Evolutionary conservation across 1,140 invertebrate species (phyloP), one percentile per base, ranked within the genome.

Genomic region (Geopemphigus sp.): DNA sequence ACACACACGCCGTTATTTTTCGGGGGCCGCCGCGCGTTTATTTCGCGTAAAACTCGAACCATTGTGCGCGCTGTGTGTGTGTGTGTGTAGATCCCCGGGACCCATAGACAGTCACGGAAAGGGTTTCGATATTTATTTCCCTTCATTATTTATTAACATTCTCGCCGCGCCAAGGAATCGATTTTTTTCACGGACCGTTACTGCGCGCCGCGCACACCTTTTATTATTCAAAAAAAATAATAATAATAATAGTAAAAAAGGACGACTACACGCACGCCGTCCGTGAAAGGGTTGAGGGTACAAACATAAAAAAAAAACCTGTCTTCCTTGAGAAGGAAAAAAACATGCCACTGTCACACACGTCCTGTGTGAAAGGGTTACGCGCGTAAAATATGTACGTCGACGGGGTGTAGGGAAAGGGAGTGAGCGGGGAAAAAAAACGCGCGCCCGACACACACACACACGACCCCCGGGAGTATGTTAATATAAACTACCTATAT

Each of bases 141-240:
- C 74, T 78, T 78, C 61, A 78, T 78, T 78, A 63, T 78, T 78
- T 78, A 78, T 78, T 78, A 78, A 78, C 74, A 78, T 78, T 78
- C 74, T 78, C 56, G 54, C 74, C 56, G 54, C 74, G 54, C 74
- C 56, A 78, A 78, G 74, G 74, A 78, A 78, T 78, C 57, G 74
- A 78, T 78, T 78, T 78, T 76, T 76, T 76, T 76, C 72, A 78
- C 56, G 74, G 74, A 78, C 74, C 74, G 74, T 78, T 78, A 59
- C 57, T 19, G 32, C 32, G 32, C 32, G 3, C 3, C 32, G 32
- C 32, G 39, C 53, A 76, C 72, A 59, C 74, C 74, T 78, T 78
- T 78, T 78, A 78, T 78, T 78, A 78, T 78, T 63, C 53, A 63
- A 61, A 76, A 76, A 74, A 57, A 72, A 76, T 61, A 76, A 76